phyloP scores from a whole-genome alignment of 1,140 invertebrate genomes.

The Hermetia illucens region DNA sequence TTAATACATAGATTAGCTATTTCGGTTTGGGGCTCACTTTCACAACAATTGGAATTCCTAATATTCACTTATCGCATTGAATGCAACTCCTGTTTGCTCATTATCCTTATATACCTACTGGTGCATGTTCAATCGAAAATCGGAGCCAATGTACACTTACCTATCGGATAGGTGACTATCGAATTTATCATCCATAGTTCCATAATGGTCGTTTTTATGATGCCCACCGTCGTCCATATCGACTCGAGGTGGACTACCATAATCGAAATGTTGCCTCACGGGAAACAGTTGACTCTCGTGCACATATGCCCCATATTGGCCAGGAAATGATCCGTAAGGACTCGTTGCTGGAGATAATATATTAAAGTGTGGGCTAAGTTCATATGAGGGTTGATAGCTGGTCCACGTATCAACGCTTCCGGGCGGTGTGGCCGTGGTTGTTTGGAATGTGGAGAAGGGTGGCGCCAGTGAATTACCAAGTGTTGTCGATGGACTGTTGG shows the following conservation, averaged over 20 bases:
- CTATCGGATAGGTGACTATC: slow-evolving; percentile 3
- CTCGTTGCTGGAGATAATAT: slow-evolving; percentile 52
- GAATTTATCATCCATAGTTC: slow-evolving; percentile 8
- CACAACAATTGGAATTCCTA: too few relatives aligned
- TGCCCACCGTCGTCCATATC: slow-evolving; percentile 16
- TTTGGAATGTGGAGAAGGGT: slow-evolving; percentile 44
- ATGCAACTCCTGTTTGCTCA: too few relatives aligned
- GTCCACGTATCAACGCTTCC: slow-evolving; percentile 53
- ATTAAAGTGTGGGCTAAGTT: slow-evolving; percentile 54
- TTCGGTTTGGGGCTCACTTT: too few relatives aligned
- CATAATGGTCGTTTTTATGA: slow-evolving; percentile 10
- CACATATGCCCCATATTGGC: slow-evolving; percentile 28
- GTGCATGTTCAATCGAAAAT: too few relatives aligned
- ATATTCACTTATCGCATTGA: too few relatives aligned
- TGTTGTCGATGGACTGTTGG: slow-evolving; percentile 39
- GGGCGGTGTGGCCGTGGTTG: slow-evolving; percentile 42
- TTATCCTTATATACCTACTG: too few relatives aligned
- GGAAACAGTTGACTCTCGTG: slow-evolving; percentile 28
- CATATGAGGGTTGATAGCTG: slow-evolving; percentile 58
- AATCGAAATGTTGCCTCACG: slow-evolving; percentile 25
- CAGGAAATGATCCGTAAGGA: slow-evolving; percentile 37
- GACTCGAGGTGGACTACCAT: slow-evolving; percentile 25
- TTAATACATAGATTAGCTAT: too few relatives aligned
- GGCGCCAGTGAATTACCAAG: slow-evolving; percentile 46
- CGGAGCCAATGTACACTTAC: too few relatives aligned